phyloP scores from a whole-genome alignment of 2,888 invertebrate species.

The Agrotis puta region DNA sequence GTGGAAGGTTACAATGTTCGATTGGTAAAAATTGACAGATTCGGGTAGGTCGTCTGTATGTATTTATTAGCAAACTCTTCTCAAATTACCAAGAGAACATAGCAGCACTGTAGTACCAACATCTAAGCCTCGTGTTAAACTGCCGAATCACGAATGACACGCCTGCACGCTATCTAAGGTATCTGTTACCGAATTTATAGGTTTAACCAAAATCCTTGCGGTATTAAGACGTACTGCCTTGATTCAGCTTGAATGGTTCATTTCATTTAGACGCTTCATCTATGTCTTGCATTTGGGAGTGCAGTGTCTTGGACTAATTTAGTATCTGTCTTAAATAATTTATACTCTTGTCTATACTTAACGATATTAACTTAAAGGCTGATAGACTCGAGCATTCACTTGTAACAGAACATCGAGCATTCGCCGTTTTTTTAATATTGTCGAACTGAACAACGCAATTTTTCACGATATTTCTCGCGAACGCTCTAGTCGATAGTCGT shows the following conservation, averaged over 20 bases:
- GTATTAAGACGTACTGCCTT: conserved; percentile 45
- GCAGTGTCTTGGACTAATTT: background rate
- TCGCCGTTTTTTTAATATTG: too few species aligned
- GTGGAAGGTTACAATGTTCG: too few species aligned
- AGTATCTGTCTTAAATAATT: background rate
- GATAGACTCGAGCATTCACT: too few species aligned
- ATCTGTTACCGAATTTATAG: conserved; percentile 43
- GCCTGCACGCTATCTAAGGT: conserved; percentile 42
- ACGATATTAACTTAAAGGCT: too few species aligned
- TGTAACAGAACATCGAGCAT: too few species aligned
- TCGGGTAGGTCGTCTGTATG: too few species aligned
- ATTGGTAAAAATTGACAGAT: too few species aligned
- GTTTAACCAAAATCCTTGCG: conserved; percentile 48
- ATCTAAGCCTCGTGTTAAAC: conserved; percentile 17
- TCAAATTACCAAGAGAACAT: conserved; percentile 3
- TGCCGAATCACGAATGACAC: conserved; percentile 28
- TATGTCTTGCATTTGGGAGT: conserved; percentile 12
- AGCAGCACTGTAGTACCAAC: background rate
- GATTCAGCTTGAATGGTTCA: conserved; percentile 28
- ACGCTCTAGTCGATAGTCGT: too few species aligned
- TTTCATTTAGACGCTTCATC: conserved; percentile 9
- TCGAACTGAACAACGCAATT: too few species aligned
- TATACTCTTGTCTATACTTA: too few species aligned
- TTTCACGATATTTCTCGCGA: too few species aligned
- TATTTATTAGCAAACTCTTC: too few species aligned